Evolutionary conservation across 2,797 vertebrate genomes (phyloP), one percentile per base, ranked within the genome.

Genomic region (Lepidocolaptes lacrymiger): DNA sequence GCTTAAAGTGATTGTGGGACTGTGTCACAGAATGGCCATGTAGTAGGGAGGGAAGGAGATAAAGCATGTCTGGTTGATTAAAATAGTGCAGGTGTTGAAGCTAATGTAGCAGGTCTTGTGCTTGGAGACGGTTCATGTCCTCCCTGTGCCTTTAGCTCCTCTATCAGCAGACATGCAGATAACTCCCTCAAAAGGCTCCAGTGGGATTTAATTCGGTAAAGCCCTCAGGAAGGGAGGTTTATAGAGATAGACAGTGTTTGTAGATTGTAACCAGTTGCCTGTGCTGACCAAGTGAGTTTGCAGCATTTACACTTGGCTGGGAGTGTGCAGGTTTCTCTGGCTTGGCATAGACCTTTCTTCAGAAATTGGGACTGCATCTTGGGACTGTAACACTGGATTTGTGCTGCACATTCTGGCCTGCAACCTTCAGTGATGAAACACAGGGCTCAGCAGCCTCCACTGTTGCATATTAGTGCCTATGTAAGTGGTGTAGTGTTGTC

Each of bases 21-120:
- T 81, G 19, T 76, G 59, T 44, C 51, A 73, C 26, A 56, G 56
- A 56, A 54, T 14, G 21, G 41, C 44, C 5, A 0, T 54, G 54
- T 34, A 68, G 80, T 28, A 55, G 41, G 71, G 64, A 79, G 79
- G 49, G 83, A 79, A 71, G 41, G 48, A 94, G 92, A 93, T 93
- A 95, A 89, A 77, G 14, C 10, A 26, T 61, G 71, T 66, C 82
- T 94, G 67, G 73, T 81, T 88, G 89, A 86, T 97, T 73, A 95
- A 96, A 97, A 93, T 93, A 97, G 94, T 88, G 63, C 88, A 93
- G 84, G 91, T 91, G 89, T 96, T 89, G 75, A 82, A 94, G 82
- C 43, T 71, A 78, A 84, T 63, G 54, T 91, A 69, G 71, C 87
- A 93, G 91, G 62, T 86, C 88, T 63, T 49, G 30, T 58, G 48